Evolutionary conservation across 2,888 invertebrate species (phyloP).

Genomic region (Thalpophila matura): DNA sequence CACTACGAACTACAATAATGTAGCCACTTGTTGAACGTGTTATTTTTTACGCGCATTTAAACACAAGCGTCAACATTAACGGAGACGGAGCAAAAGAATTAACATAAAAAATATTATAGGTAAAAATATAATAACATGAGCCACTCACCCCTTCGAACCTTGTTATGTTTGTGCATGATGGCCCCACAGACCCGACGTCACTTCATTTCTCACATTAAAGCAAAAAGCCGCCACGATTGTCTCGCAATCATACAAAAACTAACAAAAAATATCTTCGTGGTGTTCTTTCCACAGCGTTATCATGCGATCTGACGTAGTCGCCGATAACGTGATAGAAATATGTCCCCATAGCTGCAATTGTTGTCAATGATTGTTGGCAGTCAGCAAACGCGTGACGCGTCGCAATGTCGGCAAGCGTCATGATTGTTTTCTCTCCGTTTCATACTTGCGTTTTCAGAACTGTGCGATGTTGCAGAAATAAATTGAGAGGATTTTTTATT

Average conservation of each 20-base stretch:
- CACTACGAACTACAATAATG: no score
- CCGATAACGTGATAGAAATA: constrained; percentile 57
- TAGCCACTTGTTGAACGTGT: no score
- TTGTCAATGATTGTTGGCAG: constrained; percentile 48
- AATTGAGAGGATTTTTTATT: not conserved
- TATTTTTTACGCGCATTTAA: no score
- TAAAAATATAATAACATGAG: not conserved
- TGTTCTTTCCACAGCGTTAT: constrained; percentile 59
- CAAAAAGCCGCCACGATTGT: constrained; percentile 69
- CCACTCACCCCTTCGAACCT: constrained; percentile 73
- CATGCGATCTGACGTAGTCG: constrained; percentile 64
- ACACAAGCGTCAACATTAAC: no score
- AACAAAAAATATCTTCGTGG: constrained; percentile 65
- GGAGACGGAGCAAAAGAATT: no score
- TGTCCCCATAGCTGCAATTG: constrained; percentile 33
- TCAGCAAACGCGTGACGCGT: constrained; percentile 19
- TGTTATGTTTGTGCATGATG: constrained; percentile 74
- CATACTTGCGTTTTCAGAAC: no score
- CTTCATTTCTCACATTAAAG: constrained; percentile 71
- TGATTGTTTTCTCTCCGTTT: no score
- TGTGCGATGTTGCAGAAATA: constrained; percentile 2
- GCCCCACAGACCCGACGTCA: constrained; percentile 45
- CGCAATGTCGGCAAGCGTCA: not conserved
- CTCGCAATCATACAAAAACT: constrained; percentile 71
- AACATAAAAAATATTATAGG: not conserved